These are phyloP conservation scores for Drosophila tripunctata DNA, from an alignment of 2,888 invertebrate species.

Conservation along the genomic window DNA sequence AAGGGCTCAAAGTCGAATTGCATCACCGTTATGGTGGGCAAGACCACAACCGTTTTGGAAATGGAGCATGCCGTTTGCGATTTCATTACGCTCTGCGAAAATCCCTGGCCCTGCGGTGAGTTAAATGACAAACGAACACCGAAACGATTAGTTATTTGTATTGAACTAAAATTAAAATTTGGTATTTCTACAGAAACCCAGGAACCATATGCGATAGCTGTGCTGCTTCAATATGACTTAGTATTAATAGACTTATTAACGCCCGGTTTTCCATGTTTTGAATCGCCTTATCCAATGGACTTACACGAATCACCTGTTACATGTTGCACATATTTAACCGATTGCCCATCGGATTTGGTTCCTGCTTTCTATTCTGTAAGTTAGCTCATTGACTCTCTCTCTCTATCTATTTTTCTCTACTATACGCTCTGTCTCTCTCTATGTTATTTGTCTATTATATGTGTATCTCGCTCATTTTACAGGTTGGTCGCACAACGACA, in stretches of 20 bases:
- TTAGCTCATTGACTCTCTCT: not conserved
- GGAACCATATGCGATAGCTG: conserved; percentile 99
- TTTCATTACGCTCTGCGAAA: conserved; percentile 97
- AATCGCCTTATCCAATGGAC: conserved; percentile 99
- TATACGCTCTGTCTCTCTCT: not conserved
- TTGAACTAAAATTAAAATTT: not conserved
- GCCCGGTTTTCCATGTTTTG: conserved; percentile 98
- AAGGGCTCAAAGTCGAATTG: conserved; percentile 95
- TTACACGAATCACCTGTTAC: conserved; percentile 99
- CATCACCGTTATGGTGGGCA: conserved; percentile 97
- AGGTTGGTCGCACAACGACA: conserved; percentile 89
- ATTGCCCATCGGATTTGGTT: conserved; percentile 98
- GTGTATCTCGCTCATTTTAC: not conserved
- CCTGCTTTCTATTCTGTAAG: conserved; percentile 97
- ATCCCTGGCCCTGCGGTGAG: conserved; percentile 95
- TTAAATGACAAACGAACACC: not conserved
- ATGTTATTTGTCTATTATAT: not conserved
- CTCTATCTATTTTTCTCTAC: not conserved
- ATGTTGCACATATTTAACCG: conserved; percentile 97
- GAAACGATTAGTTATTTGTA: too few species aligned
- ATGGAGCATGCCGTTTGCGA: conserved; percentile 99
- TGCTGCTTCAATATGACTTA: conserved; percentile 98
- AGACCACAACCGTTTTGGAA: conserved; percentile 98
- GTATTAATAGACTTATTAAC: conserved; percentile 98
- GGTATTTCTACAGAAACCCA: conserved; percentile 90